Conservation (phyloP, 2,113 vertebrate genomes). For the Poecilia latipinna region DNA sequence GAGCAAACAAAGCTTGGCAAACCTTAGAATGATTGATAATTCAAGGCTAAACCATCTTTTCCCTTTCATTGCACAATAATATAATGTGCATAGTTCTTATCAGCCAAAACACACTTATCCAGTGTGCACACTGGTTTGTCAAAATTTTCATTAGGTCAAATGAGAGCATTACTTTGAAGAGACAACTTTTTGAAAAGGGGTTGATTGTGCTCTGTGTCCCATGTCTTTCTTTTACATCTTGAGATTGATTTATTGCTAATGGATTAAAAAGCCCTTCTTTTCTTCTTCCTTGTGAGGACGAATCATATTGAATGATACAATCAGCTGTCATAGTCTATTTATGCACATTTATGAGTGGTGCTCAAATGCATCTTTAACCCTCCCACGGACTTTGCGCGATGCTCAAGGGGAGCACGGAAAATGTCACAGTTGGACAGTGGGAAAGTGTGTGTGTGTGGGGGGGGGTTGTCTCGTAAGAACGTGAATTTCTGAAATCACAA, state of each 20-base stretch:
- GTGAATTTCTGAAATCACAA: no score
- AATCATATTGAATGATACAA: slow-evolving; percentile 37
- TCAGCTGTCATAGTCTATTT: slow-evolving; percentile 47
- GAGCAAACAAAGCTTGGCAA: slow-evolving; percentile 66
- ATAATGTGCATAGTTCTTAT: slow-evolving; percentile 1
- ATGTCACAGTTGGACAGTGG: no score
- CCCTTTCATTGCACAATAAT: background rate
- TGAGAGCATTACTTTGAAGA: slow-evolving; percentile 23
- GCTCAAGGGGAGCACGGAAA: no score
- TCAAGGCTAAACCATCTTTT: slow-evolving; percentile 27
- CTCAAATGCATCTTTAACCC: slow-evolving; percentile 8
- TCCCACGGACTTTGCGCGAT: no score
- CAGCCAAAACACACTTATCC: background rate
- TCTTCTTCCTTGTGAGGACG: slow-evolving; percentile 36
- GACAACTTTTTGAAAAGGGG: slow-evolving; percentile 41
- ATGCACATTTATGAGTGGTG: slow-evolving; percentile 13
- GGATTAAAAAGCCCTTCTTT: slow-evolving; percentile 46
- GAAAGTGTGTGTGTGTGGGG: no score
- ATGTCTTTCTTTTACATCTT: slow-evolving; percentile 45
- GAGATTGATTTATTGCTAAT: slow-evolving; percentile 55
- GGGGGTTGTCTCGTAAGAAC: no score
- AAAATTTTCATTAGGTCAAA: slow-evolving; percentile 38
- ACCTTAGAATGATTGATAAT: slow-evolving; percentile 50
- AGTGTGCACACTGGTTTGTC: slow-evolving; percentile 29
- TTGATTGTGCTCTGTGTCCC: slow-evolving; percentile 47